Evolutionary conservation across 2,797 vertebrate species (phyloP).

Genomic region (Falco cherrug): DNA sequence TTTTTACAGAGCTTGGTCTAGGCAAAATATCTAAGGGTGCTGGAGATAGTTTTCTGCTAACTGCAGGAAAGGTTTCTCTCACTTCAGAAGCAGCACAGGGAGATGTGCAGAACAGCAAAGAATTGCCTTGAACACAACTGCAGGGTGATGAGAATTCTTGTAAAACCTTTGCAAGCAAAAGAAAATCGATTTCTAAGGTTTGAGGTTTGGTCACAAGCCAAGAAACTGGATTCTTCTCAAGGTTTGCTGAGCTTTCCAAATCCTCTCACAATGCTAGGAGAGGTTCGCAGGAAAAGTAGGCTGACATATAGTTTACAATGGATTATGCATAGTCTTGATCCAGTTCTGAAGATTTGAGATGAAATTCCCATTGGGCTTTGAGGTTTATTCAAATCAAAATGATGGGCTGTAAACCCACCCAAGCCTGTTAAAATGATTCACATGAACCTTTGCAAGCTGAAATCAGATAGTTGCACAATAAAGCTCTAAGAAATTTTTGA

Average conservation of each 20-base stretch:
- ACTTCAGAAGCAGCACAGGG: background rate
- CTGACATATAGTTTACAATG: conserved; percentile 14
- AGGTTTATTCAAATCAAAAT: conserved; percentile 57
- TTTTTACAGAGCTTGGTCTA: background rate
- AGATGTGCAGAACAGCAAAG: background rate
- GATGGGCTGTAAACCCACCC: conserved; percentile 1
- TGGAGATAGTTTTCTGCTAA: background rate
- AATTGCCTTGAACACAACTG: background rate
- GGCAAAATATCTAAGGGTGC: background rate
- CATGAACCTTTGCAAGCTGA: background rate
- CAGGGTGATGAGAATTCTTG: background rate
- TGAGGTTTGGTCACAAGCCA: conserved; percentile 53
- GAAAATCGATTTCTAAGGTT: conserved; percentile 41
- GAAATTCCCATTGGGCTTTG: conserved; percentile 19
- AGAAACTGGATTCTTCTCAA: conserved; percentile 36
- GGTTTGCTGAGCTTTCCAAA: conserved; percentile 57
- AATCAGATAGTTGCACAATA: background rate
- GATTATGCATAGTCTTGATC: conserved; percentile 41
- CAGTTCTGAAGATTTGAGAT: conserved; percentile 22
- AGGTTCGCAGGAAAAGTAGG: conserved; percentile 23
- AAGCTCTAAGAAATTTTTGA: background rate
- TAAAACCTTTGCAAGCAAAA: conserved; percentile 37
- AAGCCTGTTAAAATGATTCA: conserved; percentile 13
- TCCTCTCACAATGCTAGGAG: conserved; percentile 15
- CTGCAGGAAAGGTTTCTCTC: background rate